Conservation (phyloP, 2,113 vertebrate species). For the Sula dactylatra region DNA sequence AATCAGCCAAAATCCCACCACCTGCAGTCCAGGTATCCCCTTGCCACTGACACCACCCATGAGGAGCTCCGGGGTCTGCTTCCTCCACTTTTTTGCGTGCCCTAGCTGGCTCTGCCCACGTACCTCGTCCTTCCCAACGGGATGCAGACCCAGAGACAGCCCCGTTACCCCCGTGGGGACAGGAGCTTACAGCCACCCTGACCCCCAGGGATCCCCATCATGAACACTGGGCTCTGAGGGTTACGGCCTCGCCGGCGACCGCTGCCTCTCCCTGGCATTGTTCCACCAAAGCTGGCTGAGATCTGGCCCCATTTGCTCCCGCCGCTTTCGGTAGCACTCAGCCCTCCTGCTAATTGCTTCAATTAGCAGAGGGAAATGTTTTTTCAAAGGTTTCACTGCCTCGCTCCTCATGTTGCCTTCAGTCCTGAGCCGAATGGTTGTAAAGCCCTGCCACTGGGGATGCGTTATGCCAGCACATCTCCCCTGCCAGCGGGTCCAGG, state of each 20-base stretch:
- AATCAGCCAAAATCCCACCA: neutral
- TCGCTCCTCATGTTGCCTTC: neutral
- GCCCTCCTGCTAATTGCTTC: neutral
- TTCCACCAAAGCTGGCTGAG: neutral
- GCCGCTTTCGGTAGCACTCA: rapidly evolving
- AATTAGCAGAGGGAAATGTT: neutral
- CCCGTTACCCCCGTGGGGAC: rapidly evolving
- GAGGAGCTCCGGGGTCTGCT: neutral
- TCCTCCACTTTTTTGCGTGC: neutral
- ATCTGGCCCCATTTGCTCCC: neutral
- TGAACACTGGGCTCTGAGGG: rapidly evolving
- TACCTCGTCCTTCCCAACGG: neutral
- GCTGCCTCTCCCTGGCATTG: neutral
- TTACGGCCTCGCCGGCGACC: rapidly evolving
- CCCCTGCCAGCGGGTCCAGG: neutral
- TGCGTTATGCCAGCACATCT: neutral
- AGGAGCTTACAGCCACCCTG: neutral
- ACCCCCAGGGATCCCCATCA: neutral
- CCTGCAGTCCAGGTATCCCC: neutral
- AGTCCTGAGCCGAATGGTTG: neutral
- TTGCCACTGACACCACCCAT: neutral
- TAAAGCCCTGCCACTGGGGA: neutral
- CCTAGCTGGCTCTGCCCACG: rapidly evolving
- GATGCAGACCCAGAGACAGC: neutral
- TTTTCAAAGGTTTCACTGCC: neutral